These are phyloP conservation scores for Cyclopterus lumpus DNA, from an alignment of 2,797 vertebrate species.

Conservation along the genomic window DNA sequence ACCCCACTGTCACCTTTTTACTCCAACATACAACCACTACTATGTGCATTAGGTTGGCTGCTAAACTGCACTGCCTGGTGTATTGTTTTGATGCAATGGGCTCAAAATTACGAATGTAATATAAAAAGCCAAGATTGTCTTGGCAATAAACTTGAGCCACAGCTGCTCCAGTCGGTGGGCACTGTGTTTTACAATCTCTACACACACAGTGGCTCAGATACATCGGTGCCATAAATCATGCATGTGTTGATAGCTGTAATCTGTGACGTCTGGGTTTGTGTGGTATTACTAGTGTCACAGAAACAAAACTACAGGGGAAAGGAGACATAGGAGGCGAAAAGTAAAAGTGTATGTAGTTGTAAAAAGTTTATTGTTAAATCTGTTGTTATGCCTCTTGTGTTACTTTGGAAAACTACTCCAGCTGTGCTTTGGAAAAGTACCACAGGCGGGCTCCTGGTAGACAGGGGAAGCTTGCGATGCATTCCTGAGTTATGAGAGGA, in stretches of 20 bases:
- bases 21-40: constrained; percentile 21
- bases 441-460: constrained; percentile 19
- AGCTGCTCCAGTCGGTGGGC: constrained; percentile 44
- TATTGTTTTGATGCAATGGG: constrained; percentile 20
- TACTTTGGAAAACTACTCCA: constrained; percentile 51
- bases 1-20: constrained; percentile 42
- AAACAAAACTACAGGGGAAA: constrained; percentile 14
- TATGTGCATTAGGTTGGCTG: neutral
- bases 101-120: constrained; percentile 5
- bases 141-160: constrained; percentile 51
- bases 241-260: constrained; percentile 61
- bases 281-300: constrained; percentile 5
- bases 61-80: constrained; percentile 22
- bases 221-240: constrained; percentile 60
- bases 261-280: constrained; percentile 48
- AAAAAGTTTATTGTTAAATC: constrained; percentile 5
- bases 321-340: neutral
- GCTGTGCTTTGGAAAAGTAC: constrained; percentile 68
- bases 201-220: constrained; percentile 50
- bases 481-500: constrained; percentile 66
- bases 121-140: constrained; percentile 31
- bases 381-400: neutral
- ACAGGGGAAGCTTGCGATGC: constrained; percentile 50
- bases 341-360: neutral
- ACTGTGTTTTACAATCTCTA: constrained; percentile 52